These are phyloP conservation scores for Aphaenogaster rudis DNA, from an alignment of 1,140 invertebrate genomes.

Conservation along the genomic window DNA sequence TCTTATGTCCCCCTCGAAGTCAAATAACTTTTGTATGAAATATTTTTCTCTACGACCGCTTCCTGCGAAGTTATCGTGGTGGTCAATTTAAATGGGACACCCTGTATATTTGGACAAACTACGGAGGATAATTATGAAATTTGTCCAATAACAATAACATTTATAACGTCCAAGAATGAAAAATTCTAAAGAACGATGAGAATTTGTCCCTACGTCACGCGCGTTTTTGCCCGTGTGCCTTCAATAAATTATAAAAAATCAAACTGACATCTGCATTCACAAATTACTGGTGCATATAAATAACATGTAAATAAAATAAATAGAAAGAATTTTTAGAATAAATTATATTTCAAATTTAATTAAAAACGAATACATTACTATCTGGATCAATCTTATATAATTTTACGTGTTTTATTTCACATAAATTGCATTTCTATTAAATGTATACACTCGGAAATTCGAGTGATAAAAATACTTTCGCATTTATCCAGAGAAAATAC, in stretches of 20 bases:
- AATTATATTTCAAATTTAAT: conserved; percentile 13
- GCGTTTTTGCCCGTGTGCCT: too few species aligned
- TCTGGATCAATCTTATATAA: background rate
- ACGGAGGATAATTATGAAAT: too few species aligned
- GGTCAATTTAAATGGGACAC: too few species aligned
- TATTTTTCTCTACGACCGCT: too few species aligned
- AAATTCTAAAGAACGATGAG: too few species aligned
- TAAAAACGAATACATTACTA: background rate
- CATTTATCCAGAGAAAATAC: background rate
- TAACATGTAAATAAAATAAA: background rate
- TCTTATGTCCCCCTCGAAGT: too few species aligned
- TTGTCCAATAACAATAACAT: too few species aligned
- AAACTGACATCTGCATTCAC: background rate
- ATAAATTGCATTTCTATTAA: background rate
- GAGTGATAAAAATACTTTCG: background rate
- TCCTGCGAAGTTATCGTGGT: too few species aligned
- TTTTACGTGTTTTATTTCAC: background rate
- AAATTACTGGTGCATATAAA: background rate
- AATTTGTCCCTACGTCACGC: too few species aligned
- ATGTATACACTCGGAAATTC: background rate
- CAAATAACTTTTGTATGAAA: too few species aligned
- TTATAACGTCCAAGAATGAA: too few species aligned
- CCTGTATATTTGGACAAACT: too few species aligned
- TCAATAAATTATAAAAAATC: conserved; percentile 2
- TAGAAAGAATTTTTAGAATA: background rate